Conservation (phyloP, 2,888 invertebrate genomes). For the Eubasilissa splendida region DNA sequence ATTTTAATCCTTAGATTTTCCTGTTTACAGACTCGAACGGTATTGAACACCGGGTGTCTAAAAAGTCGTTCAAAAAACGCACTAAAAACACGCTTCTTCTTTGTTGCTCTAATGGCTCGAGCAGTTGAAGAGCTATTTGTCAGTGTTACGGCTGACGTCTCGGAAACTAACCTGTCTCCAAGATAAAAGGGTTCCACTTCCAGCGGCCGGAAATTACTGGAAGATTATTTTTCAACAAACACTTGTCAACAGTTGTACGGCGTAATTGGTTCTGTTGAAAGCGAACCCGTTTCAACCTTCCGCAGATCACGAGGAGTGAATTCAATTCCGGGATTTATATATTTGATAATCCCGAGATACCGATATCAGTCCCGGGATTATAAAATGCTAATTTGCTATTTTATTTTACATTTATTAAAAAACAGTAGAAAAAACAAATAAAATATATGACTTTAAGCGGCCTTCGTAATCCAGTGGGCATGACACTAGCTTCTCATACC, state of each 20-base stretch:
- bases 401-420: no score
- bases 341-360: no score
- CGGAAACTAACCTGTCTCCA: conserved; percentile 34
- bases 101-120: conserved; percentile 1
- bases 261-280: conserved; percentile 22
- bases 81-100: neutral
- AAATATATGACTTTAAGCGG: no score
- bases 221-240: conserved; percentile 27
- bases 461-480: no score
- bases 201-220: neutral
- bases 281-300: neutral
- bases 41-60: conserved; percentile 2
- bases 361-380: no score
- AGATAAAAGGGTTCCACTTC: conserved; percentile 29
- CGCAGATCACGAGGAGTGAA: no score
- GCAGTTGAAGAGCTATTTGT: conserved; percentile 22
- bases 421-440: no score
- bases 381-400: no score
- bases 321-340: no score
- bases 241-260: conserved; percentile 16
- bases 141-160: conserved; percentile 19
- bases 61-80: conserved; percentile 3
- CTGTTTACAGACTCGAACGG: neutral
- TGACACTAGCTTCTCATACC: no score
- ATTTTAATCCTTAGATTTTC: no score